phyloP scores from a whole-genome alignment of 2,888 invertebrate species.

The Drosophila multiciliata region DNA sequence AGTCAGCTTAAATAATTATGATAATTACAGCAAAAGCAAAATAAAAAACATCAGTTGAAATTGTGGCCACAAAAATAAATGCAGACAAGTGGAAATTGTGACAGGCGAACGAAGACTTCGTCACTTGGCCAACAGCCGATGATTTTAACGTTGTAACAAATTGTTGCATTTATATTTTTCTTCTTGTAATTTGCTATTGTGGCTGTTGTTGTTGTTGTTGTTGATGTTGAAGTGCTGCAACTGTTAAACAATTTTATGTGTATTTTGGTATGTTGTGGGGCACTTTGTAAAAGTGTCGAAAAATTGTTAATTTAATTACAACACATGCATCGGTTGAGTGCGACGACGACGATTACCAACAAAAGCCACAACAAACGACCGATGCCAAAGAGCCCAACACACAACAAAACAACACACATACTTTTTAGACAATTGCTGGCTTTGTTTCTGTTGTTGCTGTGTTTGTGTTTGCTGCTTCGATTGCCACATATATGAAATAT shows the following conservation, averaged over 20 bases:
- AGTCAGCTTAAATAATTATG: conserved; percentile 31
- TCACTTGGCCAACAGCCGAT: conserved; percentile 57
- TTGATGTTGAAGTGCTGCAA: conserved; percentile 44
- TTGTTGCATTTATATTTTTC: conserved; percentile 27
- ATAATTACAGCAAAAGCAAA: conserved; percentile 46
- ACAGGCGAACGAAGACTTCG: conserved; percentile 47
- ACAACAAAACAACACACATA: conserved; percentile 10
- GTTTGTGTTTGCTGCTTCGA: conserved; percentile 27
- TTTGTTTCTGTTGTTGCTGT: conserved; percentile 32
- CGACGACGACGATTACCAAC: conserved; percentile 70
- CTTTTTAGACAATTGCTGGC: conserved; percentile 66
- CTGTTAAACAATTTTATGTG: conserved; percentile 47
- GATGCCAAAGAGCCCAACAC: conserved; percentile 38
- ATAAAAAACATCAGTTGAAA: conserved; percentile 10
- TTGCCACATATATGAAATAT: conserved; percentile 70
- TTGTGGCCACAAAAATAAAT: conserved; percentile 22
- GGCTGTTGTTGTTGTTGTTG: conserved; percentile 18
- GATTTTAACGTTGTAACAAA: conserved; percentile 66
- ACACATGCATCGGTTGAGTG: conserved; percentile 75
- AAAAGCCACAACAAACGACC: conserved; percentile 33
- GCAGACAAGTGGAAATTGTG: conserved; percentile 62
- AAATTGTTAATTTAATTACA: conserved; percentile 77
- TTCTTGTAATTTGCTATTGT: conserved; percentile 38
- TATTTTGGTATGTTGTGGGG: conserved; percentile 42
- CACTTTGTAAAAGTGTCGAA: conserved; percentile 67